A percentile compares a stretch with the other conserved stretches of the same genome.
phyloP scores from a whole-genome alignment of 2,113 vertebrate species.

The Procavia capensis region DNA sequence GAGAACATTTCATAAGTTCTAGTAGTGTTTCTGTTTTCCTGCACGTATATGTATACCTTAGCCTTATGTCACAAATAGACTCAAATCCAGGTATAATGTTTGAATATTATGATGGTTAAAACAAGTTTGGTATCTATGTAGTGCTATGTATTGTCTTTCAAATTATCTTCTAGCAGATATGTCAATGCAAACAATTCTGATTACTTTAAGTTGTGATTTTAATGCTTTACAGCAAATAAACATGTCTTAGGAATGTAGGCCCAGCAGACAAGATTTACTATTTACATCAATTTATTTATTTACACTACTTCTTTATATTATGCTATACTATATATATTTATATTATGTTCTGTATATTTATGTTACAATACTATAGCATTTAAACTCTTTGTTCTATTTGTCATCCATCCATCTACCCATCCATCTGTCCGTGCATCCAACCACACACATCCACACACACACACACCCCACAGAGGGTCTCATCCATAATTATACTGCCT shows the following conservation, averaged over 20 bases:
- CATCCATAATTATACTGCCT: neutral
- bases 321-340: too few species aligned
- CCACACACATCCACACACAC: neutral
- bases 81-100: neutral
- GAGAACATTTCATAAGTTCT: neutral
- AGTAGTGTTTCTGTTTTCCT: neutral
- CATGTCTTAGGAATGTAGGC: neutral
- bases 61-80: neutral
- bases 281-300: too few species aligned
- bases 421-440: neutral
- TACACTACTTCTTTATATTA: too few species aligned
- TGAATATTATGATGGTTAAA: neutral
- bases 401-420: too few species aligned
- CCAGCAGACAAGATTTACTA: neutral
- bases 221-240: neutral
- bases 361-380: too few species aligned
- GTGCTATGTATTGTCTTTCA: neutral
- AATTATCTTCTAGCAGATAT: neutral
- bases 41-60: neutral
- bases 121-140: neutral
- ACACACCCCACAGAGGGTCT: neutral
- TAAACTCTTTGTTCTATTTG: too few species aligned
- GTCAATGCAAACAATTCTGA: neutral
- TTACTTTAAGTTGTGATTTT: constrained; percentile 11
- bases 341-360: too few species aligned